Base-by-base conservation (phyloP, 2,797 vertebrate species). In the Ptychobarbus kaznakovi region DNA sequence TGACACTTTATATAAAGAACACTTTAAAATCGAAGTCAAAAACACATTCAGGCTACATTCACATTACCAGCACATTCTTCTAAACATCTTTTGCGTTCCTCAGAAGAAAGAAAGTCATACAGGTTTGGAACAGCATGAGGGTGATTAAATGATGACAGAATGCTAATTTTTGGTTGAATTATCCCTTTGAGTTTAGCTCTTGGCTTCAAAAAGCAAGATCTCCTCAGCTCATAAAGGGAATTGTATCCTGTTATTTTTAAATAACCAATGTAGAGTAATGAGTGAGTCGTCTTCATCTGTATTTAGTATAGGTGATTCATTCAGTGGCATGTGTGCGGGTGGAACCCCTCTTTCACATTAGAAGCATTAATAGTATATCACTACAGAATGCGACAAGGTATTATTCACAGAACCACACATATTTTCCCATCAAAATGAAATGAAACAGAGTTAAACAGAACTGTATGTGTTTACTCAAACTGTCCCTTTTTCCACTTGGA, bases 261-360 rank as follows among this genome's bases (percentile, higher is more conserved):
- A 82, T 63, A 82, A 74, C 53, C 38, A 63, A 61, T 46, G 25
- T 63, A 8, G 70, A 25, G 56, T 49, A 46, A 74, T 38, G 53
- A 74, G 40, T 46, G 70, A 65, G 56, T 20, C 5, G 13, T 69
- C 11, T 69, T 56, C 32, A n/a, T 83, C 56, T 38, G 42, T 83
- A 25, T 75, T 51, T 38, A 25, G 81, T 25, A 40, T 12, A 1
- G 56, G 42, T 75, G 72, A 83, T 58, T 83, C 81, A 83, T 74
- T 74, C 56, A 65, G 28, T 74, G 25, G 58, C 22, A 75, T 66
- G 44, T 6, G 9, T 42, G 22, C 9, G 13, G 65, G 35, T 72
- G 72, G 42, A 0, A 22, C 32, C 56, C 20, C 81, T 51, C 13
- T 46, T 82, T n/a, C 40, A 58, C 56, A 74, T 51, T 22, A 38